Percentiles rank a stretch among this genome's conserved stretches.
Evolutionary conservation across 2,113 vertebrate species (phyloP).

Genomic region (Pandion haliaetus): DNA sequence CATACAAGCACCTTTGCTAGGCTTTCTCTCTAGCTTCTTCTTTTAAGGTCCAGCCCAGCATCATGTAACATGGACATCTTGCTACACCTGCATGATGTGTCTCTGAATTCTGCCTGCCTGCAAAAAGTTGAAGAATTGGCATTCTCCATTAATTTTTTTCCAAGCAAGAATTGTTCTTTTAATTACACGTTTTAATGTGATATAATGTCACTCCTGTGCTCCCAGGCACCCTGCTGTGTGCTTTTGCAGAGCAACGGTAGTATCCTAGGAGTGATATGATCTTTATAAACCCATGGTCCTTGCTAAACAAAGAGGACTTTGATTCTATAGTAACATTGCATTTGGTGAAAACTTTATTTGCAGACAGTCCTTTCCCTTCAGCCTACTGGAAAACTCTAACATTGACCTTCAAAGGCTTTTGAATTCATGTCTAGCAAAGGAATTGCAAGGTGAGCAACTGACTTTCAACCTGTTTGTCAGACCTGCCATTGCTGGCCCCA

Average conservation of each 20-base stretch:
- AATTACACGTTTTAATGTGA: not conserved
- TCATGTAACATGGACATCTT: not conserved
- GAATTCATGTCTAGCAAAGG: not conserved
- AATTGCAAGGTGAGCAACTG: not conserved
- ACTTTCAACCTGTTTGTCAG: not conserved
- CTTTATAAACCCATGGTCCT: conserved; percentile 12
- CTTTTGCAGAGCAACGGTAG: not conserved
- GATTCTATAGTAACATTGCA: not conserved
- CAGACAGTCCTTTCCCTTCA: not conserved
- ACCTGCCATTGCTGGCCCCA: not conserved
- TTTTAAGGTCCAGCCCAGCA: not conserved
- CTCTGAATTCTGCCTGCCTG: not conserved
- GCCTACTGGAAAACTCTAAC: not conserved
- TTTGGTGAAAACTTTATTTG: not conserved
- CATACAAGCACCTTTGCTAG: not conserved
- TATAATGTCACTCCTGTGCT: not conserved
- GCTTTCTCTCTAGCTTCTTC: not conserved
- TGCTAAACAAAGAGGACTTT: conserved; percentile 54
- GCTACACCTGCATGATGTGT: not conserved
- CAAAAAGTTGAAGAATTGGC: not conserved
- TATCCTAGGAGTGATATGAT: conserved; percentile 6
- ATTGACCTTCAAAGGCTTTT: conserved; percentile 42
- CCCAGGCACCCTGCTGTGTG: not conserved
- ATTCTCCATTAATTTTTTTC: not conserved
- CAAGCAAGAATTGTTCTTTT: not conserved